Evolutionary conservation across 2,888 invertebrate genomes (phyloP).

Genomic region (Caenorhabditis macrosperma): DNA sequence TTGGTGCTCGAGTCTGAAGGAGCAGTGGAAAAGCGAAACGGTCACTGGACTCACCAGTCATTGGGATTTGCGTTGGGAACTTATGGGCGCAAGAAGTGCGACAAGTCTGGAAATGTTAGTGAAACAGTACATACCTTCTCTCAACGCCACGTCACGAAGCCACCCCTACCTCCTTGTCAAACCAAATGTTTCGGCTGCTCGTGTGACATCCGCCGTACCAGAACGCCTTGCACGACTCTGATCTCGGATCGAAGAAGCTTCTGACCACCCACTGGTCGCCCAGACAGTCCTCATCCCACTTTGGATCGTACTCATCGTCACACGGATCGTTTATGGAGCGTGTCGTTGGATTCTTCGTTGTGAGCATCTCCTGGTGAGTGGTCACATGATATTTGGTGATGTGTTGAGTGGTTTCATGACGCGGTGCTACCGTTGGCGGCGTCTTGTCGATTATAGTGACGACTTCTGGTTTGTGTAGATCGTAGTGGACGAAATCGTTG

Average conservation of each 20-base stretch:
- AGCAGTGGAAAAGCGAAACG: neutral
- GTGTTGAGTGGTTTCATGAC: neutral
- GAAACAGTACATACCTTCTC: neutral
- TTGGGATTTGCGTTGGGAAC: slow-evolving; percentile 29
- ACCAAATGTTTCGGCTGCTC: slow-evolving; percentile 67
- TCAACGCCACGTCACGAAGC: neutral
- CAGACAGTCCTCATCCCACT: slow-evolving; percentile 67
- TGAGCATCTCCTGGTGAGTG: too few relatives aligned
- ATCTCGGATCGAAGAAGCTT: slow-evolving; percentile 52
- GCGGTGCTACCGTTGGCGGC: slow-evolving; percentile 23
- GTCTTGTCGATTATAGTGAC: slow-evolving; percentile 44
- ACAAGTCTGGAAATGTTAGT: slow-evolving; percentile 36
- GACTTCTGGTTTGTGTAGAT: slow-evolving; percentile 44
- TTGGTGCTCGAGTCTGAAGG: neutral
- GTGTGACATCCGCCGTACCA: slow-evolving; percentile 72
- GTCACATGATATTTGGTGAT: too few relatives aligned
- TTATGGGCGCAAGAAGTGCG: slow-evolving; percentile 55
- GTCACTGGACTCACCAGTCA: neutral
- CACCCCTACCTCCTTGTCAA: slow-evolving; percentile 59
- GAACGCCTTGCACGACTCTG: slow-evolving; percentile 60
- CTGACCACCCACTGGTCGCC: slow-evolving; percentile 64
- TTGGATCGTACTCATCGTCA: slow-evolving; percentile 66
- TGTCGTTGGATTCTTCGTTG: slow-evolving; percentile 19
- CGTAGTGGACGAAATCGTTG: slow-evolving; percentile 52
- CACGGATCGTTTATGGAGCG: slow-evolving; percentile 62